Conservation (phyloP, 2,113 vertebrate genomes). For the Brachirus orientalis region DNA sequence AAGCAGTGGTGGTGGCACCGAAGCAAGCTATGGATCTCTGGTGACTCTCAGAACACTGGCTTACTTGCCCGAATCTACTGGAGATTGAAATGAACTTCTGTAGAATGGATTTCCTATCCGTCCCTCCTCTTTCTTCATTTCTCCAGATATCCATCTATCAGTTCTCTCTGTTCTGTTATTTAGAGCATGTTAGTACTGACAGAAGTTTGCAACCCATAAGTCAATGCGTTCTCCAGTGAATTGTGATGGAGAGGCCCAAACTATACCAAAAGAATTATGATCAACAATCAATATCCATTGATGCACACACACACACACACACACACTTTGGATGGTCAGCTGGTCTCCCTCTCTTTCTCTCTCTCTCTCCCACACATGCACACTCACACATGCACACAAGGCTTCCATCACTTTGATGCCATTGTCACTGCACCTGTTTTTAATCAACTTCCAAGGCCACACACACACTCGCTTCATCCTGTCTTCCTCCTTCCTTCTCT, state of each 20-base stretch:
- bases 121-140: conserved; percentile 22
- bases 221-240: conserved; percentile 64
- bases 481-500: conserved; percentile 31
- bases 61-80: conserved; percentile 51
- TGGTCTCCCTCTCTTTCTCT: no score
- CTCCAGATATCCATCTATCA: conserved; percentile 57
- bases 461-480: conserved; percentile 58
- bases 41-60: conserved; percentile 33
- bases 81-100: conserved; percentile 65
- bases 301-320: conserved; percentile 26
- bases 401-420: conserved; percentile 76
- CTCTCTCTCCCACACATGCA: not conserved
- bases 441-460: conserved; percentile 80
- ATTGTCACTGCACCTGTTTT: conserved; percentile 77
- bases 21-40: conserved; percentile 21
- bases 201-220: conserved; percentile 67
- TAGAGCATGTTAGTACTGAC: conserved; percentile 66
- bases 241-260: conserved; percentile 66
- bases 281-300: conserved; percentile 74
- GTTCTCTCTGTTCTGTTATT: conserved; percentile 58
- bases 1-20: not conserved
- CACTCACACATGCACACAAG: conserved; percentile 26
- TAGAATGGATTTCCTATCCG: conserved; percentile 58
- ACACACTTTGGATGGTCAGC: not conserved
- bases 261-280: conserved; percentile 71